phyloP scores from a whole-genome alignment of 2,888 invertebrate species.

The Cantharis flavilabris region DNA sequence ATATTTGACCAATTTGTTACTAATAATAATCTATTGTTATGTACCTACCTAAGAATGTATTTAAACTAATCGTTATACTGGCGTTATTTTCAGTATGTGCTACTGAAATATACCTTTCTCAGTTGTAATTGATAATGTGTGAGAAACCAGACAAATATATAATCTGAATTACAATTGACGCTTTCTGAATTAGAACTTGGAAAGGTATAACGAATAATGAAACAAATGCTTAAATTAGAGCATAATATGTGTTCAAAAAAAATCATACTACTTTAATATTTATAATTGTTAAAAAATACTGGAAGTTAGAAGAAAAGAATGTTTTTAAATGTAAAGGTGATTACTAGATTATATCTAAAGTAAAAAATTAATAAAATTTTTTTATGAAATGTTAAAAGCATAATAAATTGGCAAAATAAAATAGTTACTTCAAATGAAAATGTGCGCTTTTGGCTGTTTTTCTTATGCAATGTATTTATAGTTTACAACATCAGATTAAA shows the following conservation, averaged over 20 bases:
- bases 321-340: background rate
- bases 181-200: no score
- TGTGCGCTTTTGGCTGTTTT: background rate
- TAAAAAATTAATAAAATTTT: background rate
- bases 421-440: background rate
- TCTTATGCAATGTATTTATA: background rate
- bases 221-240: background rate
- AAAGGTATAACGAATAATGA: background rate
- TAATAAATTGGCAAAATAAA: background rate
- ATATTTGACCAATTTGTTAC: slow-evolving; percentile 3
- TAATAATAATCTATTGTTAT: background rate
- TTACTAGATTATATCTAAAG: background rate
- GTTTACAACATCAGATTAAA: background rate
- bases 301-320: background rate
- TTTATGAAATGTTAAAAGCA: background rate
- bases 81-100: background rate
- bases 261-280: background rate
- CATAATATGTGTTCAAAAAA: background rate
- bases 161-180: no score
- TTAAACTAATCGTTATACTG: background rate
- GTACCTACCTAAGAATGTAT: background rate
- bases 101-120: background rate
- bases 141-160: no score
- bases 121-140: no score
- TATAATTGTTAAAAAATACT: background rate